These are phyloP conservation scores for Drosophila phalerata DNA, from an alignment of 2,888 invertebrate species.

Conservation along the genomic window DNA sequence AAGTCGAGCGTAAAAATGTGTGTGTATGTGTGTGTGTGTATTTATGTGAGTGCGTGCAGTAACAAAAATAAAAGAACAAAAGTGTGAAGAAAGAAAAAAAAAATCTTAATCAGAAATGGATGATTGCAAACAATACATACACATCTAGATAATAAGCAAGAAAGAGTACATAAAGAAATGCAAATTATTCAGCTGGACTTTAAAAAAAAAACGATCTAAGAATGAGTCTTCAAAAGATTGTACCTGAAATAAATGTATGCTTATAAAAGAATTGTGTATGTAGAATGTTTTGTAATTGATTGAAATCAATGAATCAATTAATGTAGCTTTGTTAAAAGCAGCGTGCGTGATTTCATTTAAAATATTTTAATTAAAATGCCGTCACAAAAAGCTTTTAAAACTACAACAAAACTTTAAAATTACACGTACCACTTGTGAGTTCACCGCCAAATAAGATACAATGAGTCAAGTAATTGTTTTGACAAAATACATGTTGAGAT, in stretches of 20 bases:
- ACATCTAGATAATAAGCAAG: not conserved
- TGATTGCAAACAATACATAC: constrained; percentile 1
- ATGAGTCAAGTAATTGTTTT: too few relatives aligned
- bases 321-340: not conserved
- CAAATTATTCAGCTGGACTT: constrained; percentile 3
- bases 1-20: constrained; percentile 7
- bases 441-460: not conserved
- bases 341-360: not conserved
- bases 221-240: not conserved
- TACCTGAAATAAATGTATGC: too few relatives aligned
- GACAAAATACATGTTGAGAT: too few relatives aligned
- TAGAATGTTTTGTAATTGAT: constrained; percentile 18
- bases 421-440: not conserved
- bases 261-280: not conserved
- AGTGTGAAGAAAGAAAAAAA: constrained; percentile 10
- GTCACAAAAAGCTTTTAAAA: not conserved
- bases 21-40: constrained; percentile 9
- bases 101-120: constrained; percentile 16
- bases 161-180: constrained; percentile 1
- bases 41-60: constrained; percentile 13
- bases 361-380: constrained; percentile 8
- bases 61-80: constrained; percentile 52
- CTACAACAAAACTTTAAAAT: not conserved
- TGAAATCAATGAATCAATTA: constrained; percentile 40
- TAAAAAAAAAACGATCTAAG: not conserved